phyloP scores from a whole-genome alignment of 1,140 invertebrate species.

The Temnothorax longispinosus region DNA sequence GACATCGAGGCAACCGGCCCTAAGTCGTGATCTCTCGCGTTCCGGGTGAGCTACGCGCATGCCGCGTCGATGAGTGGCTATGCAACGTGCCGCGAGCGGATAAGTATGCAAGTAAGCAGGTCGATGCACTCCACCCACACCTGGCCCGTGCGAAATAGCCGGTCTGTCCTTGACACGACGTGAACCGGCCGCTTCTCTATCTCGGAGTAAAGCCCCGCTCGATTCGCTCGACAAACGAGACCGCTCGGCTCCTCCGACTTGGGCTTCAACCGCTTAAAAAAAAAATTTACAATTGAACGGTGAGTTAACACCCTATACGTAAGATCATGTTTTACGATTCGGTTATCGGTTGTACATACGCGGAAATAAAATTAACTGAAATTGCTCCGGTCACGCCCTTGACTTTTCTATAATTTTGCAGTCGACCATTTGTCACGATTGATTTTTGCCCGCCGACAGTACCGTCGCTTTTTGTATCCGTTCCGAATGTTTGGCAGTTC shows the following conservation, averaged over 20 bases:
- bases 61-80: slow-evolving; percentile 33
- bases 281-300: not conserved
- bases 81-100: slow-evolving; percentile 12
- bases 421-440: not conserved
- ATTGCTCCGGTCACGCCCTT: not conserved
- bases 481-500: slow-evolving; percentile 36
- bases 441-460: not conserved
- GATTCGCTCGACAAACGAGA: slow-evolving; percentile 25
- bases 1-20: not conserved
- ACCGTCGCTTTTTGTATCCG: slow-evolving; percentile 26
- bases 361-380: not conserved
- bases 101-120: slow-evolving; percentile 64
- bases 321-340: not conserved
- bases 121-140: slow-evolving; percentile 70
- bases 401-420: not conserved
- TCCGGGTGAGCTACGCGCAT: slow-evolving; percentile 40
- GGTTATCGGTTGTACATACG: not conserved
- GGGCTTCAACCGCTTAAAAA: not conserved
- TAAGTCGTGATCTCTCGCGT: slow-evolving; percentile 32
- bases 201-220: not conserved
- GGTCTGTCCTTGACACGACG: slow-evolving; percentile 67
- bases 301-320: not conserved
- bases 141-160: slow-evolving; percentile 46
- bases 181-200: slow-evolving; percentile 47
- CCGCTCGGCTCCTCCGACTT: not conserved